phyloP scores from a whole-genome alignment of 2,113 vertebrate genomes.

The Psittacula cyanocephala region DNA sequence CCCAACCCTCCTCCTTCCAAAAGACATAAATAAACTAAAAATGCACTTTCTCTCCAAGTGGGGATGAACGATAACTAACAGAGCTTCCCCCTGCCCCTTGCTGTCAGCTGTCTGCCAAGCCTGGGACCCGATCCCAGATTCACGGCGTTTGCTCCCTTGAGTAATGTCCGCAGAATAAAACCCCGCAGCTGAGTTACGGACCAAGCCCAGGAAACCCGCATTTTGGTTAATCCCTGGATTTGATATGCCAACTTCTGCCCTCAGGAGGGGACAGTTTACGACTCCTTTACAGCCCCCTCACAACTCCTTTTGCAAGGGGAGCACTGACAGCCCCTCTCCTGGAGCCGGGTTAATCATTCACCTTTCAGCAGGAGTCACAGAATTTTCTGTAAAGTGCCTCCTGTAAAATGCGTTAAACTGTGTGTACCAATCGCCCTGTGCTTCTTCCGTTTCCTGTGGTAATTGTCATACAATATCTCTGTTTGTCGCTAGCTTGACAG shows the following conservation, averaged over 20 bases:
- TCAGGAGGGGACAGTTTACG: neutral
- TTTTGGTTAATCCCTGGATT: neutral
- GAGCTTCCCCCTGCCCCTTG: too few relatives aligned
- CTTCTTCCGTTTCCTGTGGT: constrained; percentile 48
- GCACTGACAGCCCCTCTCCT: neutral
- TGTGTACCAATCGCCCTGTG: neutral
- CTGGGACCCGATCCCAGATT: neutral
- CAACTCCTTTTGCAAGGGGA: neutral
- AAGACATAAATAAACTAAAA: neutral
- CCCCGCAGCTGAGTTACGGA: neutral
- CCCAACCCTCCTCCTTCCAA: neutral
- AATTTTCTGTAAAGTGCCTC: constrained; percentile 25
- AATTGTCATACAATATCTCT: constrained; percentile 28
- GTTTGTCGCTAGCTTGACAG: constrained; percentile 12
- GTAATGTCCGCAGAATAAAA: neutral
- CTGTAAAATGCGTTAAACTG: neutral
- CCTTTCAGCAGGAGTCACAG: constrained; percentile 9
- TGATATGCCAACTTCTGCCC: constrained; percentile 9
- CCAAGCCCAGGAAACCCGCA: neutral
- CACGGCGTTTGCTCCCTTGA: neutral
- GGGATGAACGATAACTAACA: neutral
- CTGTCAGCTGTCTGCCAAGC: constrained; percentile 19
- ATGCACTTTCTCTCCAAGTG: neutral
- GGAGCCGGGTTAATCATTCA: constrained; percentile 36
- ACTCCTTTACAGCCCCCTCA: neutral